Percentiles rank a stretch among this genome's conserved stretches.
phyloP scores from a whole-genome alignment of 92 coral and sea anemone species.

The Actinostola sp. region DNA sequence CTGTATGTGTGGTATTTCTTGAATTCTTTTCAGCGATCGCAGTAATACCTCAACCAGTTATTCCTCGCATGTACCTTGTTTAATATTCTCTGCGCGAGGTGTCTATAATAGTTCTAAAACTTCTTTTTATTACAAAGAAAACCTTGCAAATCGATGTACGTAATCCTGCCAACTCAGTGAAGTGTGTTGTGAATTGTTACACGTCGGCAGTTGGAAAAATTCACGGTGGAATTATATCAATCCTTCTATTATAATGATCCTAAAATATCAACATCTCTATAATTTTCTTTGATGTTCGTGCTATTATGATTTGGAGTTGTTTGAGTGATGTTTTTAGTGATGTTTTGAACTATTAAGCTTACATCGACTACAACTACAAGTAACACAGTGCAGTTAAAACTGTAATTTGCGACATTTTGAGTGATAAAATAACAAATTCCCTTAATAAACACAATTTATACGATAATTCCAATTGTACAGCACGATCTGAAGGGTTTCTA shows the following conservation, averaged over 20 bases:
- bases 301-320: too few species aligned
- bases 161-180: background rate
- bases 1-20: background rate
- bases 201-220: background rate
- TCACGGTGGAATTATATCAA: background rate
- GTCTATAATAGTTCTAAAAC: background rate
- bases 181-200: background rate
- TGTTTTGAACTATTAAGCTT: background rate
- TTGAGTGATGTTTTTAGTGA: background rate
- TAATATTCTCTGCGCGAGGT: background rate
- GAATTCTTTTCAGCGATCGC: background rate
- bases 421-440: too few species aligned
- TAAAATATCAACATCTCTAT: background rate
- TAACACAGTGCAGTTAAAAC: too few species aligned
- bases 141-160: background rate
- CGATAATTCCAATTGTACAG: too few species aligned
- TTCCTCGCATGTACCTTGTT: background rate
- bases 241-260: background rate
- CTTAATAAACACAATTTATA: too few species aligned
- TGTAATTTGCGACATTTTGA: too few species aligned
- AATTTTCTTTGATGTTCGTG: background rate
- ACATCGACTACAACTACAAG: too few species aligned
- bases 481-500: too few species aligned
- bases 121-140: background rate
- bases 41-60: background rate